Conservation (phyloP, 1,140 invertebrate genomes). For the Drosophila serrata region DNA sequence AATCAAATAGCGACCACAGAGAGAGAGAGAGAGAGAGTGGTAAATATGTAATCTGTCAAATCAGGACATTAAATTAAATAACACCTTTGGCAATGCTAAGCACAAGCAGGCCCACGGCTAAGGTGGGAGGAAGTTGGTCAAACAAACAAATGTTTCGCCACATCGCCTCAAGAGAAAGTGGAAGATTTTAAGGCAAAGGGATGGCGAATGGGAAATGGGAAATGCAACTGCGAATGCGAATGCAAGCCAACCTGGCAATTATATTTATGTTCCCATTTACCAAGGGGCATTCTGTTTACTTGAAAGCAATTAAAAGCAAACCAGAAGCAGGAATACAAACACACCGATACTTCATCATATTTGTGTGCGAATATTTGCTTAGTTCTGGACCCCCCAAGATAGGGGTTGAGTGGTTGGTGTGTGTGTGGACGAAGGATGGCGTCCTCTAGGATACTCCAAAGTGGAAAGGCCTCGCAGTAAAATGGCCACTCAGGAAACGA, state of each 20-base stretch:
- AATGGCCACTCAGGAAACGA: conserved; percentile 82
- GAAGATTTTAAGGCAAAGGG: conserved; percentile 46
- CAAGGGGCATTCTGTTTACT: conserved; percentile 76
- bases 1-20: conserved; percentile 27
- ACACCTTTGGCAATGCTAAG: conserved; percentile 40
- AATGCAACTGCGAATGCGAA: neutral
- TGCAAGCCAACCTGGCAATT: conserved; percentile 62
- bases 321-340: conserved; percentile 47
- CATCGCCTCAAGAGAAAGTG: conserved; percentile 34
- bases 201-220: neutral
- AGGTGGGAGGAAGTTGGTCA: conserved; percentile 5
- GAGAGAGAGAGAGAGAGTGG: no score
- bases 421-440: neutral
- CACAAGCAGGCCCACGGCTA: conserved; percentile 3
- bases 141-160: conserved; percentile 33
- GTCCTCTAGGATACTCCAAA: conserved; percentile 6
- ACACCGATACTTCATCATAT: conserved; percentile 70
- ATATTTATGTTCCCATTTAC: conserved; percentile 69
- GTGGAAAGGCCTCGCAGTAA: conserved; percentile 76
- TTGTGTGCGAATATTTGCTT: conserved; percentile 76
- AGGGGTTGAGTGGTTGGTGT: conserved; percentile 38
- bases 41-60: conserved; percentile 66
- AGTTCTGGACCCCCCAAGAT: conserved; percentile 54
- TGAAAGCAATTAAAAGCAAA: conserved; percentile 80
- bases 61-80: conserved; percentile 62